phyloP scores from a whole-genome alignment of 2,797 vertebrate genomes.

The Hyperoplus lanceolatus region DNA sequence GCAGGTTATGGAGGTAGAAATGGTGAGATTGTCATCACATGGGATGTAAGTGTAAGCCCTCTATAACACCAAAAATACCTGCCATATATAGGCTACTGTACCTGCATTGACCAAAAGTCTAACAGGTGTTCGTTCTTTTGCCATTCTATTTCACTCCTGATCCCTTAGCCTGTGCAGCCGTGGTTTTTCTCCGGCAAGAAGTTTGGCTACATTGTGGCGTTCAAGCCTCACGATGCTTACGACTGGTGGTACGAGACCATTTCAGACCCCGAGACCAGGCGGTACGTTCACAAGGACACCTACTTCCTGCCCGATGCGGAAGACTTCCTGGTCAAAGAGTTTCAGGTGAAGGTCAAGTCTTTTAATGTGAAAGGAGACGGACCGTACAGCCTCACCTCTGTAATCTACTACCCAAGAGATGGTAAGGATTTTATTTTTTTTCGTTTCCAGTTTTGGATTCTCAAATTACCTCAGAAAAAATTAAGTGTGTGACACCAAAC shows the following conservation, averaged over 20 bases:
- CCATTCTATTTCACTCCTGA: not conserved
- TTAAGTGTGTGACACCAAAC: not conserved
- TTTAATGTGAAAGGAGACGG: conserved; percentile 96
- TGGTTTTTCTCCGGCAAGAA: conserved; percentile 96
- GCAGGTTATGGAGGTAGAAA: conserved; percentile 93
- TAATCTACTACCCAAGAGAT: conserved; percentile 93
- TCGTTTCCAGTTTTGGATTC: not conserved
- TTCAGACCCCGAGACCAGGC: conserved; percentile 93
- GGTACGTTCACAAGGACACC: conserved; percentile 92
- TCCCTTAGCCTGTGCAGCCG: conserved; percentile 90
- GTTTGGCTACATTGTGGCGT: conserved; percentile 95
- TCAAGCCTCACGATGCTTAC: conserved; percentile 92
- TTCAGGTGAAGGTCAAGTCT: conserved; percentile 96
- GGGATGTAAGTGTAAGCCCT: conserved; percentile 87
- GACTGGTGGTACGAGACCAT: conserved; percentile 95
- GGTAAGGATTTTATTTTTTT: conserved; percentile 71
- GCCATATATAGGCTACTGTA: no score
- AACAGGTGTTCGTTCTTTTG: not conserved
- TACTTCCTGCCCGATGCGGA: conserved; percentile 75
- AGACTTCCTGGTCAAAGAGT: conserved; percentile 90
- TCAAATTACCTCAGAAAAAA: not conserved
- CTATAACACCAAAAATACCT: not conserved
- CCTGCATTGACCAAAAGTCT: not conserved
- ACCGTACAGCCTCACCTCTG: conserved; percentile 91
- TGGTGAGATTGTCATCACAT: conserved; percentile 94